Conservation (phyloP, 2,113 vertebrate species). For the Lamprotornis superbus region DNA sequence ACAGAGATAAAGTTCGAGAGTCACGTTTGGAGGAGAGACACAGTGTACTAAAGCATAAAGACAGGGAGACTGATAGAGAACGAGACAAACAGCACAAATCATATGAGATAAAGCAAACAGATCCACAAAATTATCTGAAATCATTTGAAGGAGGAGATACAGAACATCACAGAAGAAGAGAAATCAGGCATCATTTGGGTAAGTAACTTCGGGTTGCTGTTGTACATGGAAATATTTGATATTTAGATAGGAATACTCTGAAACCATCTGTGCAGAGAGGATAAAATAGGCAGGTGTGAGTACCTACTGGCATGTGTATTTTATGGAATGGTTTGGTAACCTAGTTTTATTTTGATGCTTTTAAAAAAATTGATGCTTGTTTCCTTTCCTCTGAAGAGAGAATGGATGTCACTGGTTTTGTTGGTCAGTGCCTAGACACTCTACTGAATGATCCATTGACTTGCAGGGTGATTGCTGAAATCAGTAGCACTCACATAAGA, state of each 20-base stretch:
- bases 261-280: background rate
- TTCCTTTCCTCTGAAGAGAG: background rate
- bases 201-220: background rate
- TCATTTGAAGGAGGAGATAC: background rate
- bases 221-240: background rate
- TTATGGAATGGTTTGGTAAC: background rate
- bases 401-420: background rate
- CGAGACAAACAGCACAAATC: slow-evolving; percentile 10
- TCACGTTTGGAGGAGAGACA: slow-evolving; percentile 8
- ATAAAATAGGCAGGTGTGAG: background rate
- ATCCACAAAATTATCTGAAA: background rate
- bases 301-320: background rate
- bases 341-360: background rate
- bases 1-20: background rate
- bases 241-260: background rate
- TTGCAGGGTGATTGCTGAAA: background rate
- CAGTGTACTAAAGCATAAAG: slow-evolving; percentile 36
- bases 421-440: background rate
- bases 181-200: slow-evolving; percentile 52
- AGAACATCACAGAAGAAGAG: slow-evolving; percentile 41
- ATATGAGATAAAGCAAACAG: slow-evolving; percentile 10
- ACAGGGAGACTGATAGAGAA: slow-evolving; percentile 18
- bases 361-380: background rate
- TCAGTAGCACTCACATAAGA: background rate
- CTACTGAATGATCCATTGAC: background rate